A percentile compares a stretch with the other conserved stretches of the same genome.
Evolutionary conservation across 2,888 invertebrate species (phyloP).

Genomic region (Aleiodes leptofemur): DNA sequence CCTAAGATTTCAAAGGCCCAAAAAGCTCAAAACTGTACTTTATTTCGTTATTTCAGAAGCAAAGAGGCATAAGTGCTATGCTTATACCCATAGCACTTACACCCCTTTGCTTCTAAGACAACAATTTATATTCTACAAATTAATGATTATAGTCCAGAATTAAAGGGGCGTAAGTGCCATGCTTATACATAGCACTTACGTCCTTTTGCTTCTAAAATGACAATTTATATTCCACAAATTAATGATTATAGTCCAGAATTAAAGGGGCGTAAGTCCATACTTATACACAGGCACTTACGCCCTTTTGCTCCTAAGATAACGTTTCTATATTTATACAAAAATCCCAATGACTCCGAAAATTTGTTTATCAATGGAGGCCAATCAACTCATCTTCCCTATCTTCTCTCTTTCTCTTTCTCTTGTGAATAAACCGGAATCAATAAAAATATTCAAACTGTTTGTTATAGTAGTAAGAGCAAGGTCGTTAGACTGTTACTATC

Average conservation of each 20-base stretch:
- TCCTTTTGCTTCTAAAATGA: no score
- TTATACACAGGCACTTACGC: no score
- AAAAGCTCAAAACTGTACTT: not conserved
- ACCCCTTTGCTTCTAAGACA: no score
- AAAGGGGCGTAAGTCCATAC: no score
- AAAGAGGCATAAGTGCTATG: no score
- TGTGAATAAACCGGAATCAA: slow-evolving; percentile 5
- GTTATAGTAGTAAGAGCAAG: slow-evolving; percentile 26
- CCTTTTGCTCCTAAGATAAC: no score
- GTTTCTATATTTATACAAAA: not conserved
- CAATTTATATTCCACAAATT: not conserved
- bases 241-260: no score
- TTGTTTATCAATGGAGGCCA: slow-evolving; percentile 23
- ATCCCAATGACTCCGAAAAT: slow-evolving; percentile 5
- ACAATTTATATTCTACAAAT: no score
- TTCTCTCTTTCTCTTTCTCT: not conserved
- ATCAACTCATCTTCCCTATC: not conserved
- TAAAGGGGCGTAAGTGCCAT: no score
- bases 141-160: no score
- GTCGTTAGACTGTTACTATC: slow-evolving; percentile 34
- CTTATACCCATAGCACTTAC: no score
- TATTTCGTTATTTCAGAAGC: not conserved
- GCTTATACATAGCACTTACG: no score
- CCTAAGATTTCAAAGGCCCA: not conserved
- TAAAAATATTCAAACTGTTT: slow-evolving; percentile 8